Base-by-base conservation (phyloP, 2,888 invertebrate species). In the Platycnemis pennipes region DNA sequence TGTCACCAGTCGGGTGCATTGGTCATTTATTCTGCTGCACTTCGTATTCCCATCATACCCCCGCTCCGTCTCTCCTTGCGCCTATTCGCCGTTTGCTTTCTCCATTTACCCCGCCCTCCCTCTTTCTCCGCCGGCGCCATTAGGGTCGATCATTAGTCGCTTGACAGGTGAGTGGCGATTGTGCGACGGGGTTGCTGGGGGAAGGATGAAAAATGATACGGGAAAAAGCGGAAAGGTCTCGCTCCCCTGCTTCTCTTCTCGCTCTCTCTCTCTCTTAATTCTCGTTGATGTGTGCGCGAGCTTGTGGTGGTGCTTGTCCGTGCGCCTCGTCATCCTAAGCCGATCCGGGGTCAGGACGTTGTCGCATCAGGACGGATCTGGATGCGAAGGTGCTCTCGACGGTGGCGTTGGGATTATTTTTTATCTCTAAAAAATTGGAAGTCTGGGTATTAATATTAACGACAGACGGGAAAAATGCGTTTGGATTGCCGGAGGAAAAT, bases 171-270 rank as follows among this genome's bases (percentile, higher is more conserved):
- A 77, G 77, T 16, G 37, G 77, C 77, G 77, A 77, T 77, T 77
- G 77, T 77, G 37, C 77, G 77, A 77, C 77, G 11, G 37, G 77
- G 77, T 77, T 77, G 77, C 77, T 77, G 11, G 2, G 77, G 37
- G 77, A 77, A 63, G 37, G 77, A 77, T 77, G 77, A 77, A 77
- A 77, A 77, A 77, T 77, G 77, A 77, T 77, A 37, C 31, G 77
- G 77, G 31, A 26, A 37, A 77, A 37, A 77, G 26, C 26, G 77
- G 77, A 31, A 26, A 77, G 31, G 77, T 5, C 0, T 63, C 63
- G 5, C 63, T 63, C 63, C 49, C 49, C 49, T 16, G 16, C n/a
- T n/a, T n/a, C n/a, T n/a, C n/a, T 49, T 49, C 49, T 63, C 31
- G 8, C n/a, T 77, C 77, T 77, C 69, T n/a, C 37, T 77, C 31